Base-by-base conservation (phyloP, 2,113 vertebrate genomes). In the Lipophrys pholis region DNA sequence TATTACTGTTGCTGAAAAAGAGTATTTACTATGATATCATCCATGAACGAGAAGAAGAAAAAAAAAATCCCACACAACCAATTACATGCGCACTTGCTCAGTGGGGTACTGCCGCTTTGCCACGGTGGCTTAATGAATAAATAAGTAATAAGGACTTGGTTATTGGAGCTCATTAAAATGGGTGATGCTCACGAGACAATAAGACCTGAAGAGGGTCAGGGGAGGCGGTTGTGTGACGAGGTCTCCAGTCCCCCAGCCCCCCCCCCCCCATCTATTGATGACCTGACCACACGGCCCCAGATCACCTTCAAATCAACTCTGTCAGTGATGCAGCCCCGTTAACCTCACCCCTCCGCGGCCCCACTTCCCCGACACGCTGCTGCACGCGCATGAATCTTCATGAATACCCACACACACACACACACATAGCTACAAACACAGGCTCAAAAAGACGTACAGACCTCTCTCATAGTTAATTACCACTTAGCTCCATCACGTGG, bases 161-260 rank as follows among this genome's bases (percentile, higher is more conserved):
- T 92, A 92, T 89, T 88, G 85, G 79, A 80, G 84, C 91, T 93
- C 91, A 93, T 94, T 93, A 93, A 93, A 92, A 93, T 91, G 85
- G 72, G 82, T 83, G 88, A 91, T 69, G 86, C 82, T 85, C 70
- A 75, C 63, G 74, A 69, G 86, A 90, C 84, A 89, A 85, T 85
- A 88, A 89, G 90, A 88, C 82, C 72, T 67, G 55, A 81, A 61
- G 81, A 89, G 83, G 86, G 88, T 87, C 81, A 81, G 59, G 79
- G 77, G 64, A 75, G 67, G 77, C 64, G 2, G 57, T 50, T 41
- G 53, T 49, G 67, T 60, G 17, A 78, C 63, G 61, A 11, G 30
- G 69, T 52, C 52, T 58, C 76, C 57, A 40, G 81, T 73, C 56
- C 48, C 55, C 21, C 69, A 21, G 3, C 11, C 16, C 0, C 9